phyloP scores from a whole-genome alignment of 2,888 invertebrate genomes.

The Caenorhabditis sp. region DNA sequence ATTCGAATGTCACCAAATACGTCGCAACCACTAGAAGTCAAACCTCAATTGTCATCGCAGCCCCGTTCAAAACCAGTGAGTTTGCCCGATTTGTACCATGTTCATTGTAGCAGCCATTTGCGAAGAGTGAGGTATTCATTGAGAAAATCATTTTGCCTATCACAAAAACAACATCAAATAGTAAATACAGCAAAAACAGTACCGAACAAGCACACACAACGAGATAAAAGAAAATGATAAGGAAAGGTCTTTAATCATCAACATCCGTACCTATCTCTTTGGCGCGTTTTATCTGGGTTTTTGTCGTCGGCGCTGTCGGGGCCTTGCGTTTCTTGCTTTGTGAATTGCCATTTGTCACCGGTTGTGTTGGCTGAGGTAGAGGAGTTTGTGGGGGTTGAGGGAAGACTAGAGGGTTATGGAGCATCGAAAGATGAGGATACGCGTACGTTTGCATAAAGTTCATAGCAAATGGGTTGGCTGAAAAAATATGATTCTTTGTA shows the following conservation, averaged over 20 bases:
- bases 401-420: constrained; percentile 23
- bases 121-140: constrained; percentile 25
- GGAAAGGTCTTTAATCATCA: neutral
- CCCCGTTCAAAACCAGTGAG: constrained; percentile 42
- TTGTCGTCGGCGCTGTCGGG: neutral
- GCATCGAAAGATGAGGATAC: constrained; percentile 1
- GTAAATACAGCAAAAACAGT: neutral
- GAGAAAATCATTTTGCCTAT: neutral
- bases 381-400: neutral
- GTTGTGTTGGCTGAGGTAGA: neutral
- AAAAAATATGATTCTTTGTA: neutral
- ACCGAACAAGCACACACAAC: constrained; percentile 18
- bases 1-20: constrained; percentile 21
- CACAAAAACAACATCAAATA: constrained; percentile 29
- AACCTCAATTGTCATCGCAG: constrained; percentile 9
- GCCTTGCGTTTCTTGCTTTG: constrained; percentile 22
- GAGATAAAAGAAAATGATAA: neutral
- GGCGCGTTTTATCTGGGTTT: constrained; percentile 12
- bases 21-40: constrained; percentile 23
- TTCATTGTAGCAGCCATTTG: no score
- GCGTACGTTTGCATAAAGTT: constrained; percentile 9
- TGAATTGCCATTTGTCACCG: neutral
- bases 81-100: no score
- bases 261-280: constrained; percentile 28
- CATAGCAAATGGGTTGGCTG: constrained; percentile 24